Evolutionary conservation across 2,113 vertebrate genomes (phyloP).

Genomic region (Antechinus stuartii): DNA sequence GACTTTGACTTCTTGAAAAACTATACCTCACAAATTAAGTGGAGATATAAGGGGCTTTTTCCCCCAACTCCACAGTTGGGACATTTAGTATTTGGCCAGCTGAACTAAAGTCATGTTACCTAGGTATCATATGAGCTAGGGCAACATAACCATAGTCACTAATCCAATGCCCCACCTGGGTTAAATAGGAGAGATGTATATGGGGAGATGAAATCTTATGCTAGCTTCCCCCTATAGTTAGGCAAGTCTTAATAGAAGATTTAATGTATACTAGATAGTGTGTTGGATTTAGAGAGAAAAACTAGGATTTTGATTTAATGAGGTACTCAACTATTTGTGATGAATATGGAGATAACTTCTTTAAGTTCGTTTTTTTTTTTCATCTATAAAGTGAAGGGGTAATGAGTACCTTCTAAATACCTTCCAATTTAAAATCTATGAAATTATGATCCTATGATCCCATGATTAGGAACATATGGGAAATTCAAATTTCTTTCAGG

Average conservation of each 20-base stretch:
- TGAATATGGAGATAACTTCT: not conserved
- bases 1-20: not conserved
- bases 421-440: not conserved
- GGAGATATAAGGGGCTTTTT: slow-evolving; percentile 1
- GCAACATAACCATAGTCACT: not conserved
- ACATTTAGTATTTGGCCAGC: slow-evolving; percentile 3
- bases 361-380: not conserved
- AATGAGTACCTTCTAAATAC: not conserved
- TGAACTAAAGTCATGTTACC: not conserved
- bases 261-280: not conserved
- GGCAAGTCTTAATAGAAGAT: not conserved
- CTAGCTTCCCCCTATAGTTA: not conserved
- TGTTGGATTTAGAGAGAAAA: not conserved
- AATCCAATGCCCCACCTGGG: not conserved
- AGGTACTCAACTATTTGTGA: not conserved
- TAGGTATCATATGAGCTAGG: not conserved
- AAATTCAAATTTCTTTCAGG: not conserved
- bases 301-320: not conserved
- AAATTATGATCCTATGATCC: not conserved
- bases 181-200: not conserved
- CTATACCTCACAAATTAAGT: not conserved
- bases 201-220: not conserved
- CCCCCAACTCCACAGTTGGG: slow-evolving; percentile 16
- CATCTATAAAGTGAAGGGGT: not conserved
- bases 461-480: not conserved